Percentiles rank a stretch among this genome's conserved stretches.
phyloP scores from a whole-genome alignment of 2,888 invertebrate genomes.

The Anodontia alba region DNA sequence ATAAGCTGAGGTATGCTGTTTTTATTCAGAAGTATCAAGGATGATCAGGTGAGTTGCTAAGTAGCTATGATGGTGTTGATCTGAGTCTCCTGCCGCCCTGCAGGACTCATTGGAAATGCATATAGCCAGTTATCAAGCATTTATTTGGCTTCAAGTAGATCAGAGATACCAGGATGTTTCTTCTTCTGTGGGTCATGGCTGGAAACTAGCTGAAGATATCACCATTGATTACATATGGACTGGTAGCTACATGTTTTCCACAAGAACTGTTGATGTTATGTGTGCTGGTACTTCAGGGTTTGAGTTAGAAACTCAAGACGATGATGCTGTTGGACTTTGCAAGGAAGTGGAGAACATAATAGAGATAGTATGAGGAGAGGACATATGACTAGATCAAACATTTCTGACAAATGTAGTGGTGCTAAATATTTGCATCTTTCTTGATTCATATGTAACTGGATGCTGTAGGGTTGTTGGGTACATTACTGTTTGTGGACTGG shows the following conservation, averaged over 20 bases:
- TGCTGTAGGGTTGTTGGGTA: no score
- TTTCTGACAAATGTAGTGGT: no score
- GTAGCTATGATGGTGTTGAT: conserved; percentile 9
- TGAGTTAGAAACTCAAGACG: no score
- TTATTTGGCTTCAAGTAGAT: conserved; percentile 7
- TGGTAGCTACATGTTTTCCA: not conserved
- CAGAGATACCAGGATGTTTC: not conserved
- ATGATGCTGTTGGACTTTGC: no score
- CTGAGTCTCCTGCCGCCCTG: not conserved
- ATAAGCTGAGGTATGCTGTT: not conserved
- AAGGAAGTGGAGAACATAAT: no score
- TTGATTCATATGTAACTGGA: no score
- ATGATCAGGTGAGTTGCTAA: not conserved
- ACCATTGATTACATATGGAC: not conserved
- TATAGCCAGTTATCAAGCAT: conserved; percentile 8
- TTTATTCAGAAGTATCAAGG: conserved; percentile 8
- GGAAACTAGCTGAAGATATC: not conserved
- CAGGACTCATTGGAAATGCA: conserved; percentile 7
- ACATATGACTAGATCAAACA: no score
- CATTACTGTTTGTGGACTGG: no score
- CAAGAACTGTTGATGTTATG: not conserved
- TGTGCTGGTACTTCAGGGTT: not conserved
- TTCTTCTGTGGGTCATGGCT: not conserved
- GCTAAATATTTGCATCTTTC: no score
- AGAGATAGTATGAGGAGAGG: no score